Evolutionary conservation across 2,888 invertebrate species (phyloP).

Genomic region (Melolontha melolontha): DNA sequence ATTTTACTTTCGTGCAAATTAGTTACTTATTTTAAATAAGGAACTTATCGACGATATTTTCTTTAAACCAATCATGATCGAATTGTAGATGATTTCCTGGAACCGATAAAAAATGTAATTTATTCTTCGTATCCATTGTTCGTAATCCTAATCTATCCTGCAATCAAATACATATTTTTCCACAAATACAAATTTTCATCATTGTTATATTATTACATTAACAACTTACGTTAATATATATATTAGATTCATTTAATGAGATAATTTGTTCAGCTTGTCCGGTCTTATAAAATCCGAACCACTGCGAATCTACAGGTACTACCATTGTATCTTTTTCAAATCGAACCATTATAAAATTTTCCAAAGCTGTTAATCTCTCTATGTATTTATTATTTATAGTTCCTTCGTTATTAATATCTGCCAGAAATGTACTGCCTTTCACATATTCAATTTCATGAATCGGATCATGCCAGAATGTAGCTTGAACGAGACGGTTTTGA

Average conservation of each 20-base stretch:
- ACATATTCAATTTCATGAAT: conserved; percentile 83
- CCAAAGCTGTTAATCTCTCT: conserved; percentile 79
- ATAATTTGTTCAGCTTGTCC: conserved; percentile 81
- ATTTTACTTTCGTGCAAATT: background rate
- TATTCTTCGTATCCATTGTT: conserved; percentile 74
- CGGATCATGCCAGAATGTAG: conserved; percentile 99
- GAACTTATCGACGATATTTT: conserved; percentile 71
- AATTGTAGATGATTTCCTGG: conserved; percentile 88
- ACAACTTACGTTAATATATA: conserved; percentile 80
- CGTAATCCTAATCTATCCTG: conserved; percentile 87
- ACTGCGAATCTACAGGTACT: conserved; percentile 89
- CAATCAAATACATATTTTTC: conserved; percentile 55
- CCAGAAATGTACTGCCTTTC: conserved; percentile 84
- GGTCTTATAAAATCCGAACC: conserved; percentile 95
- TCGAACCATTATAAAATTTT: conserved; percentile 90
- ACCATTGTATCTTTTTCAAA: conserved; percentile 94
- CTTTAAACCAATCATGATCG: conserved; percentile 79
- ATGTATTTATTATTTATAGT: conserved; percentile 78
- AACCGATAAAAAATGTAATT: conserved; percentile 79
- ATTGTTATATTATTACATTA: background rate
- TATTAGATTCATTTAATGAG: conserved; percentile 76
- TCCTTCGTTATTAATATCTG: conserved; percentile 95
- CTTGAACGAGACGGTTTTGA: conserved; percentile 85
- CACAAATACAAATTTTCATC: no score
- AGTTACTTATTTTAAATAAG: conserved; percentile 14